These are phyloP conservation scores for Halictus quadricinctus DNA, from an alignment of 2,888 invertebrate genomes.

Conservation along the genomic window DNA sequence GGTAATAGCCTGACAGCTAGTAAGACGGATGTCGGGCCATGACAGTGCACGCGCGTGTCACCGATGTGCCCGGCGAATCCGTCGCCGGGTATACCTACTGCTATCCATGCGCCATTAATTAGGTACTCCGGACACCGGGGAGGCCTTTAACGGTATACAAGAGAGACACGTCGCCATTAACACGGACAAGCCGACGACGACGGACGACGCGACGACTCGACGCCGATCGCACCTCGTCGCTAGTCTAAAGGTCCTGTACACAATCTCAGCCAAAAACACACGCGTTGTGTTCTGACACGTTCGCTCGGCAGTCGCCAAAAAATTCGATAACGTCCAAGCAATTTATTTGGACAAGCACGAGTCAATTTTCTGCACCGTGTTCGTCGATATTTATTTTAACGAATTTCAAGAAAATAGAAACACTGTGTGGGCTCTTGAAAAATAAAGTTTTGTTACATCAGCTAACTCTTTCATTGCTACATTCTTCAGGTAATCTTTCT, in stretches of 20 bases:
- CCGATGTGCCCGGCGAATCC: constrained; percentile 43
- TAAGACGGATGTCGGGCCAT: constrained; percentile 66
- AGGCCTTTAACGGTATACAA: constrained; percentile 72
- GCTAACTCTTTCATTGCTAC: no score
- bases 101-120: constrained; percentile 67
- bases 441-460: no score
- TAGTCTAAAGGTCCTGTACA: neutral
- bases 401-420: neutral
- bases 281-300: neutral
- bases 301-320: neutral
- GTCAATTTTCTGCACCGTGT: neutral
- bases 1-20: constrained; percentile 65
- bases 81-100: constrained; percentile 39
- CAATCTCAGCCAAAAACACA: neutral
- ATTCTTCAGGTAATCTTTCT: no score
- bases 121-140: constrained; percentile 66
- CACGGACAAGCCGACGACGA: constrained; percentile 53
- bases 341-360: neutral
- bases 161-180: constrained; percentile 69
- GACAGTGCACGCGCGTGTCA: constrained; percentile 58
- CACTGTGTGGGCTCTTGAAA: no score
- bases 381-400: neutral
- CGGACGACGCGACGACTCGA: constrained; percentile 55
- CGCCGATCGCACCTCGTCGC: constrained; percentile 54
- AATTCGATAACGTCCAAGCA: neutral